A percentile compares a stretch with the other conserved stretches of the same genome.
These are phyloP conservation scores for Ficedula albicollis DNA, from an alignment of 2,797 vertebrate genomes.

Conservation along the genomic window DNA sequence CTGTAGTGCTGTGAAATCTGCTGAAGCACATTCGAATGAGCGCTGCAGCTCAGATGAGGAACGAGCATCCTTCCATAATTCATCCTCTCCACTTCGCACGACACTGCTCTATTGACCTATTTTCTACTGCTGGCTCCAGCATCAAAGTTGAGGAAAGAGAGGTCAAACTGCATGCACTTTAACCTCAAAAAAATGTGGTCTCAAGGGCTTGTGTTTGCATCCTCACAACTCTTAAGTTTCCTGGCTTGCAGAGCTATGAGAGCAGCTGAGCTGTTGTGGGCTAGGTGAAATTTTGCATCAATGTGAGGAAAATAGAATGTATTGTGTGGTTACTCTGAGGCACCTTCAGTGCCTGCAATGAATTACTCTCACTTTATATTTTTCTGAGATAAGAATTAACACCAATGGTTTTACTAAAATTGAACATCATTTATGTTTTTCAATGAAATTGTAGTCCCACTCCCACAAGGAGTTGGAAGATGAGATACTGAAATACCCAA, in stretches of 20 bases:
- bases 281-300: background rate
- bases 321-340: background rate
- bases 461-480: background rate
- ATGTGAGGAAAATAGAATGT: background rate
- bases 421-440: background rate
- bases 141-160: background rate
- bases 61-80: background rate
- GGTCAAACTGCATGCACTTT: background rate
- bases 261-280: background rate
- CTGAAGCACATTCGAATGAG: background rate
- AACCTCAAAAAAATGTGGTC: background rate
- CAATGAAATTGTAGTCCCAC: background rate
- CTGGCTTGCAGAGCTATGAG: background rate
- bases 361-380: background rate
- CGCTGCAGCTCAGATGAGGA: background rate
- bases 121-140: background rate
- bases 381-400: background rate
- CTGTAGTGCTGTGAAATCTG: background rate
- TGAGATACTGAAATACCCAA: background rate
- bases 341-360: background rate
- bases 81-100: background rate
- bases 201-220: background rate
- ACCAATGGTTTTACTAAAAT: background rate
- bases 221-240: background rate
- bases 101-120: slow-evolving; percentile 35